Percentiles rank a stretch among this genome's conserved stretches.
phyloP scores from a whole-genome alignment of 2,888 invertebrate genomes.

The Aphodius sticticus region DNA sequence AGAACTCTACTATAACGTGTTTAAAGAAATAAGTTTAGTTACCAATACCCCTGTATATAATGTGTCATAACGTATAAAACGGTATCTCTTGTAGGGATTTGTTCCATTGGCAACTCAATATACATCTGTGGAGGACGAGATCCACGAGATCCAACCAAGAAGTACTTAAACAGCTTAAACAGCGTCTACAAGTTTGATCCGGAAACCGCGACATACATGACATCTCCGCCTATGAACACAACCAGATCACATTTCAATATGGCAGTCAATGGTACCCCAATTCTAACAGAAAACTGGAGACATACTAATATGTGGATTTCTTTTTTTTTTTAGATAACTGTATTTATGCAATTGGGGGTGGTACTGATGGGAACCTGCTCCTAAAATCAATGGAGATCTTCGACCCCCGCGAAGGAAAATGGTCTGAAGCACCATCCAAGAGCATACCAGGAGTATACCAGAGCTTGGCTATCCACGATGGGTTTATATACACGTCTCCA shows the following conservation, averaged over 20 bases:
- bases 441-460: not conserved
- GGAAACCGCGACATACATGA: not conserved
- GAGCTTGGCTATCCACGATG: not conserved
- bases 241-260: not conserved
- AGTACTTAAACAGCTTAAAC: not conserved
- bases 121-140: not conserved
- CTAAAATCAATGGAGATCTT: not conserved
- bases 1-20: too few relatives aligned
- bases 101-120: not conserved
- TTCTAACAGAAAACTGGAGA: not conserved
- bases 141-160: too few relatives aligned
- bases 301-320: not conserved
- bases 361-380: not conserved
- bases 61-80: not conserved
- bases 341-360: not conserved
- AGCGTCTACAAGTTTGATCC: not conserved
- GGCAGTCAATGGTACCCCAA: not conserved
- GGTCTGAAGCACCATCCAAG: not conserved
- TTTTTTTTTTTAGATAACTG: not conserved
- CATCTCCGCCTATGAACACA: not conserved
- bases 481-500: not conserved
- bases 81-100: not conserved
- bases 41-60: not conserved
- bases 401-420: not conserved
- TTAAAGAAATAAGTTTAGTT: too few relatives aligned